Evolutionary conservation across 1,140 invertebrate genomes (phyloP).

Genomic region (Lepidurus arcticus): DNA sequence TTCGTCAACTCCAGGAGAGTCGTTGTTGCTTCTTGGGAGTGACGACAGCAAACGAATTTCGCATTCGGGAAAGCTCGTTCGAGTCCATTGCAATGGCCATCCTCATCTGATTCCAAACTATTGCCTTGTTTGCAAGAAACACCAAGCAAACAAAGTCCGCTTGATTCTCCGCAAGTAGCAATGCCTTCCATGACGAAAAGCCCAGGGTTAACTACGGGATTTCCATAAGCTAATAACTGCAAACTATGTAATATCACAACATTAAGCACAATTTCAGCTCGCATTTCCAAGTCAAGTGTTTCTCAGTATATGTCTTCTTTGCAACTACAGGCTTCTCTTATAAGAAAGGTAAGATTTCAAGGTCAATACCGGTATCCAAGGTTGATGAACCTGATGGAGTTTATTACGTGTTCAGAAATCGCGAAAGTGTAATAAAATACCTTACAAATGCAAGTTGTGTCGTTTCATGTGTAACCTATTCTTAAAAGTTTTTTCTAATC

Average conservation of each 20-base stretch:
- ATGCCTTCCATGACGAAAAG: not conserved
- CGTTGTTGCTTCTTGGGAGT: not conserved
- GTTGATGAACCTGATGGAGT: not conserved
- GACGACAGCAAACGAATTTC: not conserved
- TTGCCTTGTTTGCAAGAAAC: not conserved
- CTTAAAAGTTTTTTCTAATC: no score
- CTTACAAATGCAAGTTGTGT: no score
- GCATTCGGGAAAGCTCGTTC: conserved; percentile 17
- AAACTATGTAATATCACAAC: not conserved
- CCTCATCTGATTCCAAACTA: not conserved
- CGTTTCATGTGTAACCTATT: no score
- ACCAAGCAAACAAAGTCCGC: conserved; percentile 6
- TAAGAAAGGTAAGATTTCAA: not conserved
- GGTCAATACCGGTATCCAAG: not conserved
- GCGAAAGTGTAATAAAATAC: no score
- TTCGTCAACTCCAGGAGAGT: not conserved
- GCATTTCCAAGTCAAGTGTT: not conserved
- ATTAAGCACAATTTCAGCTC: not conserved
- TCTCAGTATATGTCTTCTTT: not conserved
- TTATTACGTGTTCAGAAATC: not conserved
- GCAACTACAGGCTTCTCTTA: not conserved
- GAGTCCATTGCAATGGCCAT: not conserved
- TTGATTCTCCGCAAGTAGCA: not conserved
- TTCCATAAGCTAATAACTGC: not conserved
- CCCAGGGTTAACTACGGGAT: not conserved